Conservation (phyloP, 2,113 vertebrate genomes). For the Geothlypis trichas region DNA sequence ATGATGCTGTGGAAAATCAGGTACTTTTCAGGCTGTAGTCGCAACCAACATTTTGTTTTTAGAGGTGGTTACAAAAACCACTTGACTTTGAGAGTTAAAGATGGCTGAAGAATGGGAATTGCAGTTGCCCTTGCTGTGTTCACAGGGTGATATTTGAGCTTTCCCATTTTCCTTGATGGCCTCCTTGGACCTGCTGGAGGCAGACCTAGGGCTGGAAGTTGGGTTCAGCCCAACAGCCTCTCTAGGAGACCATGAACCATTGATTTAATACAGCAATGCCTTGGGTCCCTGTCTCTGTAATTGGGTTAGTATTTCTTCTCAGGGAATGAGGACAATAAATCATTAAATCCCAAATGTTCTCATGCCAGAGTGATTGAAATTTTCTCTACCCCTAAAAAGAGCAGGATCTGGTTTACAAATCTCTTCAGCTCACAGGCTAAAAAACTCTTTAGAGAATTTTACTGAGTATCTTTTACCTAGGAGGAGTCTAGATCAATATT, state of each 20-base stretch:
- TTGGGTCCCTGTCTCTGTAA: not conserved
- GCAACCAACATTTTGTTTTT: not conserved
- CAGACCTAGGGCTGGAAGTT: not conserved
- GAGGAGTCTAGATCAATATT: conserved; percentile 23
- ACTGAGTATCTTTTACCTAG: not conserved
- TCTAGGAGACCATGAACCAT: not conserved
- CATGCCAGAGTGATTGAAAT: not conserved
- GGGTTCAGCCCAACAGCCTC: not conserved
- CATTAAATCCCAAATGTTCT: not conserved
- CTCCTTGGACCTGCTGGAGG: not conserved
- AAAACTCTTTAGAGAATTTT: conserved; percentile 2
- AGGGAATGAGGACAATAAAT: not conserved
- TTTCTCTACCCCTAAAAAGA: not conserved
- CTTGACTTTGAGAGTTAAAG: not conserved
- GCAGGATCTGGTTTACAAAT: not conserved
- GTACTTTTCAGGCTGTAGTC: not conserved
- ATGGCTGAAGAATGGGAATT: not conserved
- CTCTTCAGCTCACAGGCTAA: not conserved
- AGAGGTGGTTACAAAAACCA: not conserved
- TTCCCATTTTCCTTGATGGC: not conserved
- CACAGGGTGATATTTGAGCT: not conserved
- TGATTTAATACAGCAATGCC: not conserved
- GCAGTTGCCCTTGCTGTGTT: not conserved
- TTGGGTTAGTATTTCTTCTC: not conserved
- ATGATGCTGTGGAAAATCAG: not conserved